Base-by-base conservation (phyloP, 2,113 vertebrate species). In the Seriola aureovittata region DNA sequence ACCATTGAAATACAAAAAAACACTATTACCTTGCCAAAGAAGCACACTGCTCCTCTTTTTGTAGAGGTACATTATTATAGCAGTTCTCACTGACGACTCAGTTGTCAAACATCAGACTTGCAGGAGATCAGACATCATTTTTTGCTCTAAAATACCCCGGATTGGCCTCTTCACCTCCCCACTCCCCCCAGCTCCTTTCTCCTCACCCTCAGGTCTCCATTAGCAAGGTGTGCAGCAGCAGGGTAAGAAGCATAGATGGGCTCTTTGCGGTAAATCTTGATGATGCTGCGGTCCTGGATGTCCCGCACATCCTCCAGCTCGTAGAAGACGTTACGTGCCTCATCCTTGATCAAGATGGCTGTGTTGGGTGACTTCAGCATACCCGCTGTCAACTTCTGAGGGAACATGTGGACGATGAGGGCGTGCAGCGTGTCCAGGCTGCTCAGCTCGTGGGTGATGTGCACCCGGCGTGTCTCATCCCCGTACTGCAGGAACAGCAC, bases 321-420 rank as follows among this genome's bases (percentile, higher is more conserved):
- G 1, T 99, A 99, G 96, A 99, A 99, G 89, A 99, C 97, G 0
- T 99, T 99, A 2, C 98, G 96, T 0, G 98, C 96, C 93, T 99
- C 98, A 8, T 99, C 98, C 89, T 99, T 99, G 96, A 99, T 99
- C 91, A 99, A 93, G 94, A 99, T 99, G 91, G 98, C 98, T 0
- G 98, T 99, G 95, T 99, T 99, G 90, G 98, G 95, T 2, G 98
- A 99, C 87, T 99, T 99, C 16, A 99, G 96, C 98, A 99, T 99
- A 57, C 97, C 97, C 83, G 98, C 97, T 25, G 98, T 99, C 90
- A 99, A 95, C 95, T 99, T 99, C 95, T 99, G 98, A 52, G 98
- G 98, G 95, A 99, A 99, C 97, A 99, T 99, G 96, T 99, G 98
- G 59, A 97, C 97, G 36, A 99, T 97, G 93, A 99, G 98, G 6